Percentiles rank a stretch among this genome's conserved stretches.
Conservation (phyloP, 2,113 vertebrate genomes). For the Lasiurus cinereus region DNA sequence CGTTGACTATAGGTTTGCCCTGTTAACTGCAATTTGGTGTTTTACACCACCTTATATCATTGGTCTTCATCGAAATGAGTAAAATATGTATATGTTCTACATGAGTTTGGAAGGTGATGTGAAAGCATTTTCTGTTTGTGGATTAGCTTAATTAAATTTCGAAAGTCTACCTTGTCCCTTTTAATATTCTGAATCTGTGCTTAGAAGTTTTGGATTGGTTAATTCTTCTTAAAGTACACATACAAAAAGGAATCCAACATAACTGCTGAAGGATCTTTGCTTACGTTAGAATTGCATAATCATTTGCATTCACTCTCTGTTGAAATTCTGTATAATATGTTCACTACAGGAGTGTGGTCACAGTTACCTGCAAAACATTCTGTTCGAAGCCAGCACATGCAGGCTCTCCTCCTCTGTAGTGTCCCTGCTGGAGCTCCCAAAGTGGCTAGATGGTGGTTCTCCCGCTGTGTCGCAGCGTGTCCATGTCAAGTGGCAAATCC, state of each 20-base stretch:
- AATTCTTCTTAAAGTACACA: constrained; percentile 34
- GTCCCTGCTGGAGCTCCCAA: background rate
- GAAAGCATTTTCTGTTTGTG: background rate
- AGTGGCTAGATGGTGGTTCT: background rate
- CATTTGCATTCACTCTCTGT: background rate
- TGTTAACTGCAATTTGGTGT: background rate
- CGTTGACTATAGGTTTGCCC: background rate
- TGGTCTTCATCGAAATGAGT: constrained; percentile 20
- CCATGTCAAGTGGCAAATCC: background rate
- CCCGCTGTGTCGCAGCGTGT: background rate
- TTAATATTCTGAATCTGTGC: constrained; percentile 12
- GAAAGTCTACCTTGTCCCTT: background rate
- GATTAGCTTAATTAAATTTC: constrained; percentile 12
- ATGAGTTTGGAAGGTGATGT: constrained; percentile 6
- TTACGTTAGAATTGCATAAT: background rate
- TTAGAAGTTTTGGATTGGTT: constrained; percentile 7
- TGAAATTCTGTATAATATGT: background rate
- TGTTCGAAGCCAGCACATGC: too few relatives aligned
- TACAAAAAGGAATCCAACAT: background rate
- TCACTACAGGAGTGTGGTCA: background rate
- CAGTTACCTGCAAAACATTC: too few relatives aligned
- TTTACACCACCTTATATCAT: background rate
- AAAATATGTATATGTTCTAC: background rate
- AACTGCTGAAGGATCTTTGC: constrained; percentile 18
- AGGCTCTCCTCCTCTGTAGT: background rate